phyloP scores from a whole-genome alignment of 2,113 vertebrate genomes.

The Callochromis pleurospilus region DNA sequence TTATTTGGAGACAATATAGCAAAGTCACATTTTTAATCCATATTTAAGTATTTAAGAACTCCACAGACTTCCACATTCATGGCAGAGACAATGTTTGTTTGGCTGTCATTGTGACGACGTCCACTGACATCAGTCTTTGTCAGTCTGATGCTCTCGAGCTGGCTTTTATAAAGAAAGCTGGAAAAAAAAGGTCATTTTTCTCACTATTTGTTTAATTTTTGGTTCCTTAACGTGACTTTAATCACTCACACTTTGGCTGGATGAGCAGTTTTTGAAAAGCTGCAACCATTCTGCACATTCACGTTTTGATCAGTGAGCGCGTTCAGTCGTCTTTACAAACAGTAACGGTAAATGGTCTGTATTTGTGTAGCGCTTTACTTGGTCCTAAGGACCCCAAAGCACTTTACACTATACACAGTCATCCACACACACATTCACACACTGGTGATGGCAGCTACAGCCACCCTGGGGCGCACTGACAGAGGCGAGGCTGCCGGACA shows the following conservation, averaged over 20 bases:
- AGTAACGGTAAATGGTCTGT: neutral
- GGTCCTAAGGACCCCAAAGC: no score
- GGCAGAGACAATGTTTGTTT: neutral
- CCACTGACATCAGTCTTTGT: neutral
- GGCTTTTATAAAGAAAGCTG: neutral
- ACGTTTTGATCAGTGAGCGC: neutral
- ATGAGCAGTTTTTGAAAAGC: neutral
- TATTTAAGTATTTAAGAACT: neutral
- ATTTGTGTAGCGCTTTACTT: no score
- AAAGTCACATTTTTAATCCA: neutral
- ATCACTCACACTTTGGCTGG: neutral
- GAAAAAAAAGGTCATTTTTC: neutral
- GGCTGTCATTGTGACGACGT: rapidly evolving
- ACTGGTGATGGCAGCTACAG: no score
- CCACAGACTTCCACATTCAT: neutral
- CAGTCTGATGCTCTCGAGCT: neutral
- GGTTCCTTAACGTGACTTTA: neutral
- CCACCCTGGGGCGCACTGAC: no score
- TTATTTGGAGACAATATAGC: neutral
- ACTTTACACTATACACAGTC: no score
- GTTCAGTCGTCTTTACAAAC: neutral
- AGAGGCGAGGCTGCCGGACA: no score
- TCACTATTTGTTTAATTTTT: neutral
- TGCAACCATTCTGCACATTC: neutral
- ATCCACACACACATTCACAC: no score